phyloP scores from a whole-genome alignment of 2,888 invertebrate species.

The Disparrhopalites patrizii region DNA sequence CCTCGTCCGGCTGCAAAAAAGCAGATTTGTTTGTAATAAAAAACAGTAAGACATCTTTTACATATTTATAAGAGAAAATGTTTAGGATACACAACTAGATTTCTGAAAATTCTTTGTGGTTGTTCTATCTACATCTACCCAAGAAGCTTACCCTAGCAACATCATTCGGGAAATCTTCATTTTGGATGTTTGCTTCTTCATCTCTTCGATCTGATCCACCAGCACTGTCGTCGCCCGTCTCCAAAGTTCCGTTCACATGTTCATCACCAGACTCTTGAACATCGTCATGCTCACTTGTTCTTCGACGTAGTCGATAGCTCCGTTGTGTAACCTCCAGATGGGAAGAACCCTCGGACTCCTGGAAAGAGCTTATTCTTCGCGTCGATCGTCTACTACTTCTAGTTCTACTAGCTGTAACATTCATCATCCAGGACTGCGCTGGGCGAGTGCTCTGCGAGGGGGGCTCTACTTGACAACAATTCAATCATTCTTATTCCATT shows the following conservation, averaged over 20 bases:
- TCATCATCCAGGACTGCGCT: neutral
- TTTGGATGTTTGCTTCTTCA: no score
- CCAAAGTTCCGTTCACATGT: neutral
- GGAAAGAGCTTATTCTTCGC: neutral
- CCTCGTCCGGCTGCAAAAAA: neutral
- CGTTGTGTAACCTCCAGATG: neutral
- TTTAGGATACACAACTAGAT: neutral
- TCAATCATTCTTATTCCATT: no score
- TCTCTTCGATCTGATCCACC: neutral
- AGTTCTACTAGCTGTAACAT: neutral
- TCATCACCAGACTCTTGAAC: no score
- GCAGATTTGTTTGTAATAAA: neutral
- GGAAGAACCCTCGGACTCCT: neutral
- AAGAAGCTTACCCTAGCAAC: neutral
- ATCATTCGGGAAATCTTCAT: no score
- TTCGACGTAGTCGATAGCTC: neutral
- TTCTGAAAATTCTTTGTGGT: neutral
- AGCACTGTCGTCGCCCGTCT: neutral
- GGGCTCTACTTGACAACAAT: no score
- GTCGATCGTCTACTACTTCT: neutral
- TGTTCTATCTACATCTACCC: neutral
- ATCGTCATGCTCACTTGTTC: neutral
- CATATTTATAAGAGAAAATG: neutral
- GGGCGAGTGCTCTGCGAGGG: no score
- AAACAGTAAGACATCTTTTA: neutral